Conservation (phyloP, 2,113 vertebrate species). For the Python bivittatus region DNA sequence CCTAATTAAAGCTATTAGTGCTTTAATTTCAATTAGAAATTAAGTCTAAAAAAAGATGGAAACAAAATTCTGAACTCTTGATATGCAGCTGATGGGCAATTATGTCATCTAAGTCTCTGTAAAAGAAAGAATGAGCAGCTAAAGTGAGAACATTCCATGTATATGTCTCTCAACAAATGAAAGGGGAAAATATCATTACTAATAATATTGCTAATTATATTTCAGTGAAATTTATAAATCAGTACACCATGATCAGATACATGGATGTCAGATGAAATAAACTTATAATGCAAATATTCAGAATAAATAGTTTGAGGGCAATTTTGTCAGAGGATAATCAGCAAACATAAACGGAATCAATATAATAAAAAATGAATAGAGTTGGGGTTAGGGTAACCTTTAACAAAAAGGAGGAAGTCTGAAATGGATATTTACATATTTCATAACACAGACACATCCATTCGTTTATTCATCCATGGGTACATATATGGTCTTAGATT, state of each 20-base stretch:
- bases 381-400: not conserved
- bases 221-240: not conserved
- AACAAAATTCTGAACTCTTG: not conserved
- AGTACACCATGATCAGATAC: not conserved
- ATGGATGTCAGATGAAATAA: not conserved
- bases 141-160: not conserved
- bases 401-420: not conserved
- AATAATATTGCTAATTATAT: not conserved
- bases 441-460: not conserved
- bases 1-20: not conserved
- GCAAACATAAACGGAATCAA: not conserved
- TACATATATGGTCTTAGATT: not conserved
- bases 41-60: not conserved
- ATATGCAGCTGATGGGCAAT: not conserved
- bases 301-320: not conserved
- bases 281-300: not conserved
- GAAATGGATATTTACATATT: not conserved
- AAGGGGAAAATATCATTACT: not conserved
- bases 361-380: not conserved
- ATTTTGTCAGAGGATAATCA: slow-evolving; percentile 11
- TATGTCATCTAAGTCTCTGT: not conserved
- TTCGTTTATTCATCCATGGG: not conserved
- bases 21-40: not conserved
- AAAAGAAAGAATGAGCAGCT: not conserved
- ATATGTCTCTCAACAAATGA: not conserved